Evolutionary conservation across 2,888 invertebrate genomes (phyloP).

Genomic region (Perizoma flavofasciatum): DNA sequence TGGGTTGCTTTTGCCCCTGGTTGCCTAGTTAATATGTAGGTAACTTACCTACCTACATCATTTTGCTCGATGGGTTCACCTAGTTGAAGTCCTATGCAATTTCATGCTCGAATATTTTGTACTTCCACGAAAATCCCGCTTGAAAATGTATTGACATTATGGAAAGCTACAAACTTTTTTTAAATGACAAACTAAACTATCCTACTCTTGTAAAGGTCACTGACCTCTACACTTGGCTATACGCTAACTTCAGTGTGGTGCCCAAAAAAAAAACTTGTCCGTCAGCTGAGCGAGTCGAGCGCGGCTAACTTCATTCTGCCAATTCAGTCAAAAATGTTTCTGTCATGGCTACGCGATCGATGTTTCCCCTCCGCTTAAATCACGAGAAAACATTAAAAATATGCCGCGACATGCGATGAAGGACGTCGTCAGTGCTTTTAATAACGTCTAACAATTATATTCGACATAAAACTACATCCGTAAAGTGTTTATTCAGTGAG

Average conservation of each 20-base stretch:
- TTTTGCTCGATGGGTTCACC: too few species aligned
- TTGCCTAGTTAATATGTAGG: too few species aligned
- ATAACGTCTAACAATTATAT: conserved; percentile 61
- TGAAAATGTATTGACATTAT: too few species aligned
- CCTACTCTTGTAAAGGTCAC: conserved; percentile 54
- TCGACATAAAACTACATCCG: conserved; percentile 52
- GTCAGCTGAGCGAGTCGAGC: conserved; percentile 78
- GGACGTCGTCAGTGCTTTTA: conserved; percentile 50
- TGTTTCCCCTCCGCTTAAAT: conserved; percentile 68
- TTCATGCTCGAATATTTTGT: too few species aligned
- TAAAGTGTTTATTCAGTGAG: conserved; percentile 74
- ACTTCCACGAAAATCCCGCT: too few species aligned
- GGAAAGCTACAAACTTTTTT: conserved; percentile 30
- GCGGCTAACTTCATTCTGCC: conserved; percentile 68
- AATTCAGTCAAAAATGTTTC: conserved; percentile 71
- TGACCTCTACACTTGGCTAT: conserved; percentile 52
- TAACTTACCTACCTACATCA: too few species aligned
- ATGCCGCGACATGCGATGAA: conserved; percentile 64
- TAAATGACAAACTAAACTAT: conserved; percentile 27
- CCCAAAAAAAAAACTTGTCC: conserved; percentile 63
- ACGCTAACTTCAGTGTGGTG: conserved; percentile 61
- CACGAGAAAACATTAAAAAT: conserved; percentile 75
- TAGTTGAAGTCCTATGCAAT: too few species aligned
- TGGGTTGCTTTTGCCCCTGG: too few species aligned
- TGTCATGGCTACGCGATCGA: conserved; percentile 82